Evolutionary conservation across 2,888 invertebrate species (phyloP), one percentile per base, ranked within the genome.

Genomic region (Artemia sp.): DNA sequence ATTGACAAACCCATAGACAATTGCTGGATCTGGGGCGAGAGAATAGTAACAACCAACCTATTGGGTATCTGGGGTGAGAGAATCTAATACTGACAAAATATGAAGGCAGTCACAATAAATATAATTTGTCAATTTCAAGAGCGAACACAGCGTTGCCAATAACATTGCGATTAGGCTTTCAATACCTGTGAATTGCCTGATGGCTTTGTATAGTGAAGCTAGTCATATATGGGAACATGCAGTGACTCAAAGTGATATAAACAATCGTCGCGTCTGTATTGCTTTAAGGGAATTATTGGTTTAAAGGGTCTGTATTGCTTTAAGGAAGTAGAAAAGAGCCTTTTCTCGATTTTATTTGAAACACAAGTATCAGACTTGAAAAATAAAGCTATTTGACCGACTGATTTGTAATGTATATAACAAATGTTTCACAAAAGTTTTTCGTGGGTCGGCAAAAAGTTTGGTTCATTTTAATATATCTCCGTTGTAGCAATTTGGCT

Each of bases 1-100:
- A 98, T 99, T 74, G 97, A 97, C 79, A 92, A 95, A 12, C 98
- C 98, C 77, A 89, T 95, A 74, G 98, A 98, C 79, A 98, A 99
- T 76, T 92, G 91, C 77, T 98, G 98, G 98, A 85, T 99, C 71
- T 99, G 98, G 98, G 98, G 98, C 8, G 94, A 97, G 79, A 84
- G 97, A 73, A 88, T 98, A 53, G 87, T 97, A 1, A 96, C 94
- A 0, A 85, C 95, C 0, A 96, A 93, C 78, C 84, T 93, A 74
- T 78, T 89, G 14, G 85, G 89, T 77, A 86, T 92, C 0, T 84
- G n/a, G n/a, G n/a, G n/a, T n/a, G n/a, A n/a, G n/a, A n/a, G n/a
- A n/a, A 88, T 2, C 82, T 96, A 52, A 92, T 90, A 0, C 85
- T 97, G 82, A 88, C 85, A 1, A 82, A 81, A 51, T 88, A 83